Percentiles rank a stretch among this genome's conserved stretches.
phyloP scores from a whole-genome alignment of 2,888 invertebrate genomes.

The Stenurella melanura region DNA sequence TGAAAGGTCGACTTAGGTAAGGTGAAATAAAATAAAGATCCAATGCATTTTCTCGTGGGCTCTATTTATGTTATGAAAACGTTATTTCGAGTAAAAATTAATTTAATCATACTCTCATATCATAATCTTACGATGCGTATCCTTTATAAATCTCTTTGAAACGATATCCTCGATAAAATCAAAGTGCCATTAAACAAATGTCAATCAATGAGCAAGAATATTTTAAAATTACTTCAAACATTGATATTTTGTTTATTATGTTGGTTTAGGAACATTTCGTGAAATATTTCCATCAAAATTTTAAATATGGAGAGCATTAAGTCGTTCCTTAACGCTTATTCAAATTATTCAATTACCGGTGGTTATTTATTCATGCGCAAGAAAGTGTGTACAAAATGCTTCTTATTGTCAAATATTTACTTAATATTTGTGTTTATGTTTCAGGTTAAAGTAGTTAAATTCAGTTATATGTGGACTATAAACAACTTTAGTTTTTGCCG shows the following conservation, averaged over 20 bases:
- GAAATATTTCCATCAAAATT: conserved; percentile 18
- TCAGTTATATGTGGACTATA: conserved; percentile 99
- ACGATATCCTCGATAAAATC: not conserved
- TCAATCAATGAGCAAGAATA: not conserved
- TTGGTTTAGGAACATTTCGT: conserved; percentile 25
- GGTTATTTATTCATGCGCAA: conserved; percentile 35
- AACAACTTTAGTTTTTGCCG: conserved; percentile 99
- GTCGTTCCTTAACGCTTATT: conserved; percentile 23
- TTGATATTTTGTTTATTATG: conserved; percentile 14
- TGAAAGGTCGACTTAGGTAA: not conserved
- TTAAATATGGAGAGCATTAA: conserved; percentile 24
- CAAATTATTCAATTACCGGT: conserved; percentile 32
- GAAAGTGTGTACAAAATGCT: conserved; percentile 22
- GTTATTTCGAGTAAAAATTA: not conserved
- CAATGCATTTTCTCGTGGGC: not conserved
- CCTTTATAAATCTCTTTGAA: too few relatives aligned
- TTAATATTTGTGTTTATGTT: conserved; percentile 66
- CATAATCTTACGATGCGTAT: too few relatives aligned
- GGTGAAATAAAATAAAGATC: not conserved
- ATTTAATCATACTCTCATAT: too few relatives aligned
- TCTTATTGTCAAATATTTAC: not conserved
- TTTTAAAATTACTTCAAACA: conserved; percentile 24
- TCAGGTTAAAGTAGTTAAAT: conserved; percentile 99
- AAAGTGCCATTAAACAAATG: conserved; percentile 22
- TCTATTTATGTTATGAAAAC: not conserved